Conservation (phyloP, 2,113 vertebrate genomes). For the Cynopterus brachyotis region DNA sequence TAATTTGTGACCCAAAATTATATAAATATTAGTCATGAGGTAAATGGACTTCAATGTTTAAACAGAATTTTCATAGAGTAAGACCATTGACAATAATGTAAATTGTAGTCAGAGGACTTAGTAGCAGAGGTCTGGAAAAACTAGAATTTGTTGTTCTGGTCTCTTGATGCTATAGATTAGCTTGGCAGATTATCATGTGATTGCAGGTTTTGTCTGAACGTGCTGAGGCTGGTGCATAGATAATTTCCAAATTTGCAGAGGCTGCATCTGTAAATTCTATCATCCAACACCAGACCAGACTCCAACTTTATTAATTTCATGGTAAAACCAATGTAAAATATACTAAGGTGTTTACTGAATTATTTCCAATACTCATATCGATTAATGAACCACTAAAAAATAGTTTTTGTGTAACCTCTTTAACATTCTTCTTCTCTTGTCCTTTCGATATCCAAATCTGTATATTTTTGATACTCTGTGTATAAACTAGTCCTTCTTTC, state of each 20-base stretch:
- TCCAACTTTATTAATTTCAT: neutral
- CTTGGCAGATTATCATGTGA: neutral
- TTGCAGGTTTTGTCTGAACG: neutral
- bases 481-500: neutral
- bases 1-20: neutral
- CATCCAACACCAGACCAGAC: neutral
- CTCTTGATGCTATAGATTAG: neutral
- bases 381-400: neutral
- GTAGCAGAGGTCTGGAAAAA: neutral
- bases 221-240: neutral
- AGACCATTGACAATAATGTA: neutral
- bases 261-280: accelerated
- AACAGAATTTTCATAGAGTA: neutral
- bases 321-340: neutral
- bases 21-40: neutral
- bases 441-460: neutral
- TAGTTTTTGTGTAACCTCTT: neutral
- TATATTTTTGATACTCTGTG: neutral
- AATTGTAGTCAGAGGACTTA: neutral
- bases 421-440: neutral
- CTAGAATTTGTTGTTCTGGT: neutral
- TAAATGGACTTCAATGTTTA: neutral
- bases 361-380: neutral
- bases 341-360: neutral
- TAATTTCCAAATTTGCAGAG: neutral